phyloP scores from a whole-genome alignment of 2,797 vertebrate genomes.

The Cyclura pinguis region DNA sequence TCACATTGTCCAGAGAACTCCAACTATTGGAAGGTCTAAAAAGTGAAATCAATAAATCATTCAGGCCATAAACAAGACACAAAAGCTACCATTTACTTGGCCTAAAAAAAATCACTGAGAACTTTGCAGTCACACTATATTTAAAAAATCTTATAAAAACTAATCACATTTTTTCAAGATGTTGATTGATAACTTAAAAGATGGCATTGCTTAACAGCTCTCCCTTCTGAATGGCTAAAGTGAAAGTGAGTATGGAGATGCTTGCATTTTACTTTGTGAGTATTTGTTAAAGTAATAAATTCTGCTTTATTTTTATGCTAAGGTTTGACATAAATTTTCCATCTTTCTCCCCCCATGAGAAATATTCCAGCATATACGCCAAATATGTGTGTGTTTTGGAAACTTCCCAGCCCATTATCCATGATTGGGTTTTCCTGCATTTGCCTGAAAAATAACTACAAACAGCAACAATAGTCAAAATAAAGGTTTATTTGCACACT shows the following conservation, averaged over 20 bases:
- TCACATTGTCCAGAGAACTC: no score
- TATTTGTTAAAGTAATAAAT: not conserved
- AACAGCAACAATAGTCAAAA: not conserved
- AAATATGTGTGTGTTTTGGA: not conserved
- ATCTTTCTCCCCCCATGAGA: not conserved
- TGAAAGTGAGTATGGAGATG: not conserved
- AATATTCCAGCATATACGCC: not conserved
- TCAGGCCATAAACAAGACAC: not conserved
- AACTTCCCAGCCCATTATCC: not conserved
- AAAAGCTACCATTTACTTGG: not conserved
- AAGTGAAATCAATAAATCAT: no score
- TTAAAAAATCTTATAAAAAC: not conserved
- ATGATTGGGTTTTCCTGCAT: not conserved
- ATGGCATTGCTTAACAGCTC: not conserved
- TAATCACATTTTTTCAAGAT: not conserved
- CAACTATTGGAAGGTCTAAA: not conserved
- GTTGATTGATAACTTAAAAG: fast-evolving
- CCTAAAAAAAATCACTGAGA: not conserved
- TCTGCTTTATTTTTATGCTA: not conserved
- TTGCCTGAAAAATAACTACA: not conserved
- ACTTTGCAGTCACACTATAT: not conserved
- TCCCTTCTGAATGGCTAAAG: not conserved
- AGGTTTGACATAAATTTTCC: not conserved
- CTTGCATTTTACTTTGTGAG: not conserved
- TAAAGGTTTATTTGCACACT: not conserved